Evolutionary conservation across 2,888 invertebrate genomes (phyloP), one percentile per base, ranked within the genome.

Genomic region (Sclerodermus sp.): DNA sequence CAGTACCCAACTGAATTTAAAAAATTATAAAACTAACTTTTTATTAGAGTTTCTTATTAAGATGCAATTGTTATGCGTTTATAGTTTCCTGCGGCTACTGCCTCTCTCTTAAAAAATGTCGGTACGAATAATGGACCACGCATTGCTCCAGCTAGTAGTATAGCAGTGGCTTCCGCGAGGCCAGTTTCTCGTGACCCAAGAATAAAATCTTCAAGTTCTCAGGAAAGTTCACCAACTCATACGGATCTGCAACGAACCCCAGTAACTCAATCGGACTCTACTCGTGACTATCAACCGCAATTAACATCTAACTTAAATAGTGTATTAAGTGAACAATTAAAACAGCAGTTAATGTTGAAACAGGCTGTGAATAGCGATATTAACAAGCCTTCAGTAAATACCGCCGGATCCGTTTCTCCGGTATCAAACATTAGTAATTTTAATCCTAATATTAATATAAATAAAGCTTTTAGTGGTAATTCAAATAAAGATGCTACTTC

Each of bases 131-230:
- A 68, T 55, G 74, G 75, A 10, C 73, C 80, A 34, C 81, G 83
- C 63, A 85, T 86, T 47, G 80, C 83, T 55, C 85, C 85, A 2
- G 82, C 81, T 4, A 82, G 80, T 67, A 77, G 82, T 34, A 77
- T 80, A 23, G 71, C 82, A 57, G 71, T 83, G 1, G 81, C 84
- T 71, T 54, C 81, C 74, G 53, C 77, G 75, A 64, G 79, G 65
- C 55, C 79, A 73, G 34, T 82, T 42, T 76, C 76, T 9, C 72
- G 77, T 1, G 77, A 77, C 62, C 77, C 77, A 29, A 69, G 77
- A 38, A 47, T 77, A 47, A 77, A 77, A 44, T 50, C 60, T 13
- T 44, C 55, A 41, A 34, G 42, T 39, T 47, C 49, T 45, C 64
- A 78, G 71, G 73, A 78, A 50, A 49, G 51, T 23, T 8, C 23